Evolutionary conservation across 2,888 invertebrate species (phyloP).

Genomic region (Anthrax anthrax): DNA sequence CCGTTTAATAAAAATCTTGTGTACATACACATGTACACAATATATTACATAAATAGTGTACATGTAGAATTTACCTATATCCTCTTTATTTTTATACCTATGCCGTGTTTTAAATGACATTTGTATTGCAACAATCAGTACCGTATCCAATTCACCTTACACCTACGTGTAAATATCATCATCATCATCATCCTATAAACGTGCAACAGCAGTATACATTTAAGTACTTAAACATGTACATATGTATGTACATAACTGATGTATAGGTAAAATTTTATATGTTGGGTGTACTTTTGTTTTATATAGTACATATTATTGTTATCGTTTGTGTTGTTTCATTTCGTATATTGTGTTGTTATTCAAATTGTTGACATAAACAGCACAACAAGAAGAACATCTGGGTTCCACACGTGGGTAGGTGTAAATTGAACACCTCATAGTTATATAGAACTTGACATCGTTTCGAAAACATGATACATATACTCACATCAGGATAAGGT

Average conservation of each 20-base stretch:
- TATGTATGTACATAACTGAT: too few species aligned
- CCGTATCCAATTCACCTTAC: background rate
- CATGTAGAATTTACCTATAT: too few species aligned
- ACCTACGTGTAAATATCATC: background rate
- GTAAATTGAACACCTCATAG: conserved; percentile 6
- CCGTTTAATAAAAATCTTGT: too few species aligned
- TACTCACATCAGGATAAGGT: background rate
- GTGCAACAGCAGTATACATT: too few species aligned
- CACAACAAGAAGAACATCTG: conserved; percentile 8
- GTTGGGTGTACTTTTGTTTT: too few species aligned
- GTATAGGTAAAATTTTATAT: too few species aligned
- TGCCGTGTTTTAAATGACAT: too few species aligned
- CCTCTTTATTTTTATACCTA: too few species aligned
- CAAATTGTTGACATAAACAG: conserved; percentile 12
- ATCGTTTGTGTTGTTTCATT: conserved; percentile 8
- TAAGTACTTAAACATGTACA: too few species aligned
- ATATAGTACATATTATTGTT: conserved; percentile 2
- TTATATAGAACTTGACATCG: background rate
- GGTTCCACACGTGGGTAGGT: conserved; percentile 7
- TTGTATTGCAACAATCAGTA: background rate
- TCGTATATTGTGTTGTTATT: conserved; percentile 12
- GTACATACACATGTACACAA: background rate
- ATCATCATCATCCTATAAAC: too few species aligned
- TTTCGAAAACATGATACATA: background rate
- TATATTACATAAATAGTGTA: too few species aligned